Base-by-base conservation (phyloP, 1,140 invertebrate species). In the Ostrea edulis region DNA sequence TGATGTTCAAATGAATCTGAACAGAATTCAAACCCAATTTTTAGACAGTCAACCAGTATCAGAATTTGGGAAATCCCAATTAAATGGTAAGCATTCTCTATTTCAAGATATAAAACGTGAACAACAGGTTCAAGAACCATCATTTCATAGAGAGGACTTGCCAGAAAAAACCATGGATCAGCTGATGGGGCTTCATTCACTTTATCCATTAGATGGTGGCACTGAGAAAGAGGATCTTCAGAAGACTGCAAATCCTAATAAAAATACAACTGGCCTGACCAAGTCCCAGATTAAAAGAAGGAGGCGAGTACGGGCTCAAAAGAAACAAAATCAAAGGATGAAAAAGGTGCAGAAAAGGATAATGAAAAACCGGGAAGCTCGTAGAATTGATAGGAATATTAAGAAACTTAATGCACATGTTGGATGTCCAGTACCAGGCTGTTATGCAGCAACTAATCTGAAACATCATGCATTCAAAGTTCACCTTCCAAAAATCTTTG, bases 341-440 rank as follows among this genome's bases (percentile, higher is more conserved):
- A 12, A 8, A 35, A 77, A 77, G 11, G 25, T 12, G 25, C 68
- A 35, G 25, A 77, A 25, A 77, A 77, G 29, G 12, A 77, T 77
- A 12, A 29, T 1, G 25, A 77, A 25, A 35, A 77, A 77, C 12
- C 14, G 29, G 14, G 68, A 77, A 14, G 68, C 68, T 35, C 68
- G 68, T 9, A 77, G 25, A 77, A 77, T 77, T 11, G 68, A 77
- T 77, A 22, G 68, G 22, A 22, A 77, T 25, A 77, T 77, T 29
- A 77, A 77, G 68, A 77, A 25, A 25, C 68, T 77, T 77, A 77
- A 77, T 77, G 68, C 68, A 14, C 25, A 9, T 17, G 29, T 35
- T 35, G 29, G 9, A 4, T 77, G 68, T 29, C 68, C 68, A 29
- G 9, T 77, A 7, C 68, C 68, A 0, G 29, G 29, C 7, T 77